Evolutionary conservation across 1,140 invertebrate species (phyloP).

Genomic region (Drosophila santomea): DNA sequence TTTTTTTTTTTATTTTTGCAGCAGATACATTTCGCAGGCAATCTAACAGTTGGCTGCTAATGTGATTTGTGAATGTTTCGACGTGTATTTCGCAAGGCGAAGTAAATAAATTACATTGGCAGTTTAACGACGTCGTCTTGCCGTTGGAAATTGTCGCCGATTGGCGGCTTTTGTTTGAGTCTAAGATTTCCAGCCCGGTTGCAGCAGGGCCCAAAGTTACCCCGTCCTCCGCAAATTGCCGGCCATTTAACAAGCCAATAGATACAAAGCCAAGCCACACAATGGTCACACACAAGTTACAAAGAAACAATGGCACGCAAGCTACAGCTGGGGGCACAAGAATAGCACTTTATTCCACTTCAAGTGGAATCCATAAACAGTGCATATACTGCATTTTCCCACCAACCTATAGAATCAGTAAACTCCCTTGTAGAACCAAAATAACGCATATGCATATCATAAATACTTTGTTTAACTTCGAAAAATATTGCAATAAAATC

Average conservation of each 20-base stretch:
- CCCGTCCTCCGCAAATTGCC: slow-evolving; percentile 4
- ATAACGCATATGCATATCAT: too few relatives aligned
- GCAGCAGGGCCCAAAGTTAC: slow-evolving; percentile 14
- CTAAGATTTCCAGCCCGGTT: slow-evolving; percentile 29
- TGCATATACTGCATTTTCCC: neutral
- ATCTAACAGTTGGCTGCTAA: slow-evolving; percentile 66
- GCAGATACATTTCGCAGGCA: slow-evolving; percentile 59
- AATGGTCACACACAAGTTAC: slow-evolving; percentile 33
- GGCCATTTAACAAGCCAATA: slow-evolving; percentile 53
- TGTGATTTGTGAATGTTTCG: slow-evolving; percentile 42
- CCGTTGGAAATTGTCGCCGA: slow-evolving; percentile 65
- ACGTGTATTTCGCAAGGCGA: slow-evolving; percentile 61
- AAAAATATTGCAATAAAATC: neutral
- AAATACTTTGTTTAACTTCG: too few relatives aligned
- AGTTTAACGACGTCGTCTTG: slow-evolving; percentile 57
- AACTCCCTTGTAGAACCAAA: neutral
- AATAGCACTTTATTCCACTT: neutral
- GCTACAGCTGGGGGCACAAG: slow-evolving; percentile 2
- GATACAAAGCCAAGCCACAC: slow-evolving; percentile 37
- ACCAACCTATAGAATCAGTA: too few relatives aligned
- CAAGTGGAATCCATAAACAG: neutral
- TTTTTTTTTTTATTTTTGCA: slow-evolving; percentile 9
- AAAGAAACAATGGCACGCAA: slow-evolving; percentile 16
- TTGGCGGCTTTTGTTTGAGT: slow-evolving; percentile 67
- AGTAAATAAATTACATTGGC: slow-evolving; percentile 81